These are phyloP conservation scores for Eledona agricola DNA, from an alignment of 2,888 invertebrate species.

Conservation along the genomic window DNA sequence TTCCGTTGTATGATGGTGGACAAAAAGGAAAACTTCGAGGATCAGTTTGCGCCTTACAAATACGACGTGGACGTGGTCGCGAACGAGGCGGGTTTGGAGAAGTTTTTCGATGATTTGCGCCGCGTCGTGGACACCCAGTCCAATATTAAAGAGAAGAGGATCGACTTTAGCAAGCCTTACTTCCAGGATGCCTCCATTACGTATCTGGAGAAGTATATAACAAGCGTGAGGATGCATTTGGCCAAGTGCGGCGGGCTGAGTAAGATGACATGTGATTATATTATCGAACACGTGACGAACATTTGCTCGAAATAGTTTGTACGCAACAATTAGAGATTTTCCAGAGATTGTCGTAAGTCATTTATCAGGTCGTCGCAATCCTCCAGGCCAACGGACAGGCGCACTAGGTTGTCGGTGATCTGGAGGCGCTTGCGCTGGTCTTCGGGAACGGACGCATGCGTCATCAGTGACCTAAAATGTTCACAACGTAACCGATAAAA, in stretches of 20 bases:
- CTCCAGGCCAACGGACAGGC: conserved; percentile 92
- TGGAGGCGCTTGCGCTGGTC: conserved; percentile 76
- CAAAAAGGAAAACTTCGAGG: conserved; percentile 55
- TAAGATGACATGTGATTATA: conserved; percentile 56
- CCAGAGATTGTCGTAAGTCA: conserved; percentile 86
- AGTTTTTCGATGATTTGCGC: conserved; percentile 60
- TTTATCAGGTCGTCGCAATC: conserved; percentile 83
- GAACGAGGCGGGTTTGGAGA: conserved; percentile 54
- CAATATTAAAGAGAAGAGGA: conserved; percentile 45
- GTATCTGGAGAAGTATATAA: conserved; percentile 69
- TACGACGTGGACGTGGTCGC: conserved; percentile 64
- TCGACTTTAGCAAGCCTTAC: conserved; percentile 61
- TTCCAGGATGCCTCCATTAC: conserved; percentile 66
- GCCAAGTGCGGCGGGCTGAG: conserved; percentile 56
- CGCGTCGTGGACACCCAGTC: conserved; percentile 50
- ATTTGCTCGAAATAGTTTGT: conserved; percentile 23
- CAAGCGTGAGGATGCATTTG: conserved; percentile 67
- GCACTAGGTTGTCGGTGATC: conserved; percentile 84
- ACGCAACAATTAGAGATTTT: conserved; percentile 51
- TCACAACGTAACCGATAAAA: neutral
- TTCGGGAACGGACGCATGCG: conserved; percentile 89
- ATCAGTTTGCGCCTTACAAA: conserved; percentile 64
- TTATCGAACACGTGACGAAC: conserved; percentile 50
- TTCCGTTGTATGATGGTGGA: conserved; percentile 68
- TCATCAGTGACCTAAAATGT: conserved; percentile 81